Evolutionary conservation across 2,113 vertebrate genomes (phyloP), one percentile per base, ranked within the genome.

Genomic region (Falcunculus frontatus): DNA sequence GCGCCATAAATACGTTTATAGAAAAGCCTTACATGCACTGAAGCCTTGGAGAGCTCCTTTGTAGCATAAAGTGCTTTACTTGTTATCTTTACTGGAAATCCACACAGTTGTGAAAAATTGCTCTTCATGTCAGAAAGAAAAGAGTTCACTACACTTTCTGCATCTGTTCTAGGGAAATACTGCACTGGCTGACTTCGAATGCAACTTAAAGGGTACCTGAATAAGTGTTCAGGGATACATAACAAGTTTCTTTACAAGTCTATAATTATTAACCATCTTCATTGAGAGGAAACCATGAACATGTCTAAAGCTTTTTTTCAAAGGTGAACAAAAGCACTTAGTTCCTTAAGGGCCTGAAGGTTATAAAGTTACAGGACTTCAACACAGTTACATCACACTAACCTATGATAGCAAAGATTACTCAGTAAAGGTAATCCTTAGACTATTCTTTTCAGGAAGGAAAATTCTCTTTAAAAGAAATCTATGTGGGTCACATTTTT

Each of bases 131-230:
- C 98, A 77, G 97, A 97, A 96, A 98, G 50, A 96, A 99, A 99
- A 93, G 95, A 90, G 90, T 73, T 96, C 83, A 99, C 75, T 75
- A 98, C 98, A 67, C 74, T 96, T 98, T 98, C 98, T 91, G 97
- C 97, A 95, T 98, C 96, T 57, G 94, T 96, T 80, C 97, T 96
- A 17, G 98, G 98, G 78, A 98, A 99, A 91, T 98, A 98, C 94
- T 99, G 98, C 29, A 98, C 64, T 8, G 98, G 98, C 93, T 98
- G 98, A 95, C 98, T 99, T 96, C 99, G 98, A 90, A 99, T 94
- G 82, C 99, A 99, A 92, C 96, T 98, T 90, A 99, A 95, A 62
- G 99, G 99, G 78, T 99, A 99, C 15, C 95, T 98, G 95, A 74
- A 8, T 74, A 41, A 67, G 30, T 14, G 88, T 94, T 98, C 95